Evolutionary conservation across 2,113 vertebrate genomes (phyloP).

Genomic region (Tetrao urogallus): DNA sequence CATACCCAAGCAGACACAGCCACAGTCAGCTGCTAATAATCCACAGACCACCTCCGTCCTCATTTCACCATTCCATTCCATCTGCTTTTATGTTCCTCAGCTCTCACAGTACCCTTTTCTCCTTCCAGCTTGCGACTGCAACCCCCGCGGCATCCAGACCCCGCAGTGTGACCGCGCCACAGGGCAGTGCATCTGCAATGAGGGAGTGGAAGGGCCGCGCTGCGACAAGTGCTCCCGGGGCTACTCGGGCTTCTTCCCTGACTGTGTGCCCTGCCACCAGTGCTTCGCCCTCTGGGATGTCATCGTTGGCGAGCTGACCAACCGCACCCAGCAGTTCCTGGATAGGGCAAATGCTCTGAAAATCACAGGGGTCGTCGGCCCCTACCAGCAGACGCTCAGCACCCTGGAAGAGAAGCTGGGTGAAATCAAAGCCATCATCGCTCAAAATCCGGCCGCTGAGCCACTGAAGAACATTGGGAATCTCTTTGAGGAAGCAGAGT

Average conservation of each 20-base stretch:
- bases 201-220: slow-evolving; percentile 85
- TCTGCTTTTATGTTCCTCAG: no score
- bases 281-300: slow-evolving; percentile 94
- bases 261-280: slow-evolving; percentile 91
- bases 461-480: slow-evolving; percentile 89
- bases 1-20: not conserved
- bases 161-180: slow-evolving; percentile 87
- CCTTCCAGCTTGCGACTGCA: slow-evolving; percentile 91
- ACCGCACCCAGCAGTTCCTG: slow-evolving; percentile 89
- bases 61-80: no score
- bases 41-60: not conserved
- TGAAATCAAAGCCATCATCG: slow-evolving; percentile 83
- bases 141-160: slow-evolving; percentile 85
- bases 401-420: slow-evolving; percentile 84
- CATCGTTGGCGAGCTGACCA: slow-evolving; percentile 86
- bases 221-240: slow-evolving; percentile 92
- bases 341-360: slow-evolving; percentile 90
- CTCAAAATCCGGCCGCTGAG: slow-evolving; percentile 89
- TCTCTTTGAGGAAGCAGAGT: slow-evolving; percentile 93
- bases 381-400: slow-evolving; percentile 85
- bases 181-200: slow-evolving; percentile 88
- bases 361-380: slow-evolving; percentile 87
- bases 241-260: slow-evolving; percentile 89
- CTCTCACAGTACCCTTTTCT: not conserved
- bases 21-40: not conserved